These are phyloP conservation scores for Zeus faber DNA, from an alignment of 2,113 vertebrate species.

Conservation along the genomic window DNA sequence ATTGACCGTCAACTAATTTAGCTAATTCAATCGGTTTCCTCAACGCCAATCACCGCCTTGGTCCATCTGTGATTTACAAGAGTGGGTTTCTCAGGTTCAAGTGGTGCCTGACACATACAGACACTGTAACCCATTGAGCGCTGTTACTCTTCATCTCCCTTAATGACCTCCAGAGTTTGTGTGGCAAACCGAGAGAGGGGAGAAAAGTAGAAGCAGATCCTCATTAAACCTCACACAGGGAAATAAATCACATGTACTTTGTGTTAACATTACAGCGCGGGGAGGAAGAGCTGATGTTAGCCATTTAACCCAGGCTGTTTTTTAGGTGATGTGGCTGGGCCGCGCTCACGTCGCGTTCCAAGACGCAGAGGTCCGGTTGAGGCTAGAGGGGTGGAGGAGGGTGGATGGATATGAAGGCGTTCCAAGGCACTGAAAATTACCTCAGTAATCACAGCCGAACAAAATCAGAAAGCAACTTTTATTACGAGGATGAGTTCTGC, in stretches of 20 bases:
- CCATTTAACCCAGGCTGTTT: constrained; percentile 10
- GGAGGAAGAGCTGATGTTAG: constrained; percentile 19
- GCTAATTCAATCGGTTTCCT: too few species aligned
- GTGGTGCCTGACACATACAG: neutral
- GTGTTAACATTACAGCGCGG: constrained; percentile 21
- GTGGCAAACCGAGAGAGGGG: constrained; percentile 19
- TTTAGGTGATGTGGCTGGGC: constrained; percentile 28
- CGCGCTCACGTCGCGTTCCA: neutral
- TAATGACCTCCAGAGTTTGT: constrained; percentile 45
- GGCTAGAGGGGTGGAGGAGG: neutral
- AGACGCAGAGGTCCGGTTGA: constrained; percentile 6
- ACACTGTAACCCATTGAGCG: too few species aligned
- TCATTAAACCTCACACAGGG: constrained; percentile 43
- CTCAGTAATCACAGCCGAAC: constrained; percentile 45
- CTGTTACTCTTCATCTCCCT: constrained; percentile 22
- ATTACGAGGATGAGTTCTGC: constrained; percentile 24
- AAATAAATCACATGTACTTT: constrained; percentile 38
- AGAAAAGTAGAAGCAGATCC: constrained; percentile 56
- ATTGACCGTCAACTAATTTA: too few species aligned
- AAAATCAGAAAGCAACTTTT: constrained; percentile 49
- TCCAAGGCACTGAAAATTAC: constrained; percentile 36
- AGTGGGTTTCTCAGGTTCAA: neutral
- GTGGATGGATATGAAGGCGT: neutral
- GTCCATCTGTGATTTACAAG: too few species aligned
- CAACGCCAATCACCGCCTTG: too few species aligned